Evolutionary conservation across 1,140 invertebrate species (phyloP).

Genomic region (Drosophila persimilis): DNA sequence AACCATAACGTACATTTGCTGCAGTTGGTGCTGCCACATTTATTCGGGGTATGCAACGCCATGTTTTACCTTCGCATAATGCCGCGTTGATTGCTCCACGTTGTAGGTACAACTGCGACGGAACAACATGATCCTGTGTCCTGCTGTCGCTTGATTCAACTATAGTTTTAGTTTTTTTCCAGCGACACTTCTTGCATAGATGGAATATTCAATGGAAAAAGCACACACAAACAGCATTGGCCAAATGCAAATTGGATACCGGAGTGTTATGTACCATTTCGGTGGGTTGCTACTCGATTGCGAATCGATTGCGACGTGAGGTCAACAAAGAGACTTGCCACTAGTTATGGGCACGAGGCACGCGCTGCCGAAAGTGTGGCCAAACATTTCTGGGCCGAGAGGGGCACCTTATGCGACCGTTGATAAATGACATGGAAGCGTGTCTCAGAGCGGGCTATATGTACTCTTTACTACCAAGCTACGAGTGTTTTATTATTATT

Average conservation of each 20-base stretch:
- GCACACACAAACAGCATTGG: conserved; percentile 20
- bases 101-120: conserved; percentile 77
- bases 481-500: too few relatives aligned
- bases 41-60: conserved; percentile 43
- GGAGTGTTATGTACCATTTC: conserved; percentile 24
- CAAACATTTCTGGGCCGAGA: neutral
- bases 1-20: conserved; percentile 45
- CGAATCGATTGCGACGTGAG: conserved; percentile 23
- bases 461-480: too few relatives aligned
- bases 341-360: conserved; percentile 23
- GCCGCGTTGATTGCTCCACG: conserved; percentile 79
- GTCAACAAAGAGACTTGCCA: conserved; percentile 18
- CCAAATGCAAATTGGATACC: conserved; percentile 39
- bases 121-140: conserved; percentile 60
- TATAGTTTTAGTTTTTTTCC: conserved; percentile 25
- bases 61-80: conserved; percentile 80
- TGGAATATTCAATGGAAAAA: conserved; percentile 32
- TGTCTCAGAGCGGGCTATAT: conserved; percentile 4
- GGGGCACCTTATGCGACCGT: conserved; percentile 5
- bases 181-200: conserved; percentile 35
- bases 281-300: conserved; percentile 5
- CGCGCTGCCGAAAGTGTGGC: conserved; percentile 20
- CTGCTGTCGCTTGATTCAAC: conserved; percentile 1
- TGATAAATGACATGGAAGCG: conserved; percentile 50
- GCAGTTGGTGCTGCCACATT: conserved; percentile 22